Conservation (phyloP, 2,797 vertebrate species). For the Falco novaeseelandiae region DNA sequence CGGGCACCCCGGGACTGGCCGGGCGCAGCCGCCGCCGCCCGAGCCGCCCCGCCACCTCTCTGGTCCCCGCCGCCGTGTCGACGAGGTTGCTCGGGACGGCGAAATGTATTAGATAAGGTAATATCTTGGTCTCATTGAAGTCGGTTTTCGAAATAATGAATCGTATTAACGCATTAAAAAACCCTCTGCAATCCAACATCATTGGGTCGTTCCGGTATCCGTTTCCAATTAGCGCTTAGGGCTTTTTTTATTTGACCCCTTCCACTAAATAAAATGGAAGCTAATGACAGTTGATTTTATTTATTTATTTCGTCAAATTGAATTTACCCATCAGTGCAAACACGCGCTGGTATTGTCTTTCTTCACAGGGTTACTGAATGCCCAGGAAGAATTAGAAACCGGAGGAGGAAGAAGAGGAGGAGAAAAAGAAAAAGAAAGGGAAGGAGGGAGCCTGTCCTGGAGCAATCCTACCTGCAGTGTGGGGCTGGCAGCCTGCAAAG, state of each 20-base stretch:
- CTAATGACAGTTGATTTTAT: slow-evolving; percentile 89
- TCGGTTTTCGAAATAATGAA: slow-evolving; percentile 84
- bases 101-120: slow-evolving; percentile 79
- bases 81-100: slow-evolving; percentile 63
- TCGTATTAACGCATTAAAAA: slow-evolving; percentile 80
- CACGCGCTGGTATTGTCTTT: slow-evolving; percentile 48
- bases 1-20: background rate
- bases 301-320: slow-evolving; percentile 85
- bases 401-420: background rate
- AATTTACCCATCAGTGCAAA: slow-evolving; percentile 73
- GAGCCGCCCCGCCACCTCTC: background rate
- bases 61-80: background rate
- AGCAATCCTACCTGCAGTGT: background rate
- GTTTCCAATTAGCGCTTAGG: slow-evolving; percentile 80
- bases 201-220: slow-evolving; percentile 81
- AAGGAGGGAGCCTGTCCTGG: background rate
- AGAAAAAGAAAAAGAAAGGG: background rate
- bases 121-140: slow-evolving; percentile 77
- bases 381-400: background rate
- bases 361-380: background rate
- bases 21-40: background rate
- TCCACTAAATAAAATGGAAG: slow-evolving; percentile 83
- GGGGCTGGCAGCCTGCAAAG: background rate
- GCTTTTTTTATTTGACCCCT: slow-evolving; percentile 80
- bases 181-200: slow-evolving; percentile 79